Base-by-base conservation (phyloP, 2,797 vertebrate species). In the Linurgus olivaceus region DNA sequence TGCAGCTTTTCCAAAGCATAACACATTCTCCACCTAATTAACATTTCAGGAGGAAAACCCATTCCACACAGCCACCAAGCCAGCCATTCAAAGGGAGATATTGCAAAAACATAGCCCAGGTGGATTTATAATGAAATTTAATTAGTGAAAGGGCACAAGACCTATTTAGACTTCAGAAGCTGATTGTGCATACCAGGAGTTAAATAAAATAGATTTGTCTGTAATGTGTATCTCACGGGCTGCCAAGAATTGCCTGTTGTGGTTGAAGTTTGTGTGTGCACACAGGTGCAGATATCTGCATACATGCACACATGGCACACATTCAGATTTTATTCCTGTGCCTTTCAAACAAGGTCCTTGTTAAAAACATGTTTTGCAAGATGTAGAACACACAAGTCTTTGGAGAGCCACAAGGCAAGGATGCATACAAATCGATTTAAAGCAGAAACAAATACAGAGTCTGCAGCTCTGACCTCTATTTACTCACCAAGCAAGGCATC, bases 11-110 rank as follows among this genome's bases (percentile, higher is more conserved):
- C 57, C 88, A 95, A 93, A 94, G 91, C 81, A 89, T 88, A 94
- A 94, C 80, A 48, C 80, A 87, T 94, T 95, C 97, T 92, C 93
- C 62, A 88, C 75, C 96, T 97, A 97, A 98, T 97, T 97, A 98
- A 94, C 94, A 95, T 97, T 97, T 97, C 95, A 94, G 96, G 91
- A 96, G 94, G 82, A 96, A 96, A 96, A 92, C 9, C 8, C 77
- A 66, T 87, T 94, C 82, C 81, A 91, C 75, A 57, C 80, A 92
- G 93, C 77, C 76, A 86, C 44, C 13, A 26, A 76, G 75, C 66
- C 63, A 94, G 42, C 96, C 91, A 68, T 87, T 93, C 96, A 92
- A 94, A 96, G 45, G 14, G 44, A 96, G 87, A 93, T 91, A 96
- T 91, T 96, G 93, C 79, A 94, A 70, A 90, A 90, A 93, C 66